Base-by-base conservation (phyloP, 1,140 invertebrate species). In the Pygmarrhopalites habei region DNA sequence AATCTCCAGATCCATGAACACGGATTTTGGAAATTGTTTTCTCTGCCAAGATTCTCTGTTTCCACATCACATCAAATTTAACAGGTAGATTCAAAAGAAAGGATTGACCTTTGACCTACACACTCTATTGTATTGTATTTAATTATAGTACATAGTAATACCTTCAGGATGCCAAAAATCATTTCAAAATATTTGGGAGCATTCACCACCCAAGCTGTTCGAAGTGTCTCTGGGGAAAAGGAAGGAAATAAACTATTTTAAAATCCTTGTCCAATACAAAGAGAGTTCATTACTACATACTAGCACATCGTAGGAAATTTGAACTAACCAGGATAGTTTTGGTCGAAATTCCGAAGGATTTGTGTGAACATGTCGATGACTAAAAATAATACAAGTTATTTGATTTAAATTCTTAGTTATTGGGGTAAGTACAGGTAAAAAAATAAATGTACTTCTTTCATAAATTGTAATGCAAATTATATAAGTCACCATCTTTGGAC, bases 41-140 rank as follows among this genome's bases (percentile, higher is more conserved):
- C 65, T 94, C 90, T 71, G 91, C 86, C 69, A 96, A 82, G 65
- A 95, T 88, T n/a, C n/a, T n/a, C n/a, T n/a, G n/a, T n/a, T n/a
- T n/a, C n/a, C n/a, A 67, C 87, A 92, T 73, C 92, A 91, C 0
- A 88, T 81, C 3, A 95, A 79, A 21, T 86, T 86, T 74, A 90
- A 96, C 0, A 89, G 86, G 35, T 25, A 55, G 23, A 30, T 53
- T 10, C 21, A n/a, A 55, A 43, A n/a, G 1, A 21, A 57, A 51
- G 21, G 35, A 10, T 35, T 4, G 21, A 47, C 41, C 17, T 32
- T 28, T 21, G 10, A 21, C 12, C 14, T 49, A 7, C 7, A 23
- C 15, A 10, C 7, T 12, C 5, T 12, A 49, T 14, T 19, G 12
- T 49, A 49, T 14, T 23, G 7, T 49, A 49, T n/a, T 49, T 49